Conservation (phyloP, 2,113 vertebrate genomes). For the Semicossyphus pulcher region DNA sequence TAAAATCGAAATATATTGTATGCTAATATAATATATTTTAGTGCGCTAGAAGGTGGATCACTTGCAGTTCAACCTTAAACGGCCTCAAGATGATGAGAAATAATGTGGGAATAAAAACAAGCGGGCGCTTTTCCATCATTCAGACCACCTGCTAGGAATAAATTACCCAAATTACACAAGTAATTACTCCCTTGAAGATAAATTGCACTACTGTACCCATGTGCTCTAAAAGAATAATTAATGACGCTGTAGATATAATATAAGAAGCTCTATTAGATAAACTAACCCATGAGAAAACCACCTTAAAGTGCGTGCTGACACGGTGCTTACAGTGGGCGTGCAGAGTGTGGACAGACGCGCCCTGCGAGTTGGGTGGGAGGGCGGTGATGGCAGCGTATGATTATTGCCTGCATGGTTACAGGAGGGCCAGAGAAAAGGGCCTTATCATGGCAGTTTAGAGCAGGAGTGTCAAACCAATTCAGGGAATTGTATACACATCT, state of each 20-base stretch:
- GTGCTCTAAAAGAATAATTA: constrained; percentile 32
- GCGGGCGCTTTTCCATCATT: constrained; percentile 1
- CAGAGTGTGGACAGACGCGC: constrained; percentile 61
- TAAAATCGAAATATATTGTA: neutral
- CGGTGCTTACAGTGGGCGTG: constrained; percentile 60
- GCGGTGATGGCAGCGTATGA: constrained; percentile 40
- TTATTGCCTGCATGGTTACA: constrained; percentile 5
- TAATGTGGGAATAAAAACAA: constrained; percentile 14
- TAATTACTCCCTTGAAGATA: constrained; percentile 26
- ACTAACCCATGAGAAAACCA: constrained; percentile 51
- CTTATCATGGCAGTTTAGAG: constrained; percentile 43
- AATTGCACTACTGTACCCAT: constrained; percentile 30
- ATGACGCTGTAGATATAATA: constrained; percentile 45
- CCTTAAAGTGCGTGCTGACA: constrained; percentile 52
- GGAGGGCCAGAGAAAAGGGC: constrained; percentile 23
- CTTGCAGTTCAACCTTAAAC: neutral
- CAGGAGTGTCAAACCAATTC: constrained; percentile 68
- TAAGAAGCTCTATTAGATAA: constrained; percentile 32
- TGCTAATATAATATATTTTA: neutral
- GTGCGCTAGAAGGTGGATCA: neutral
- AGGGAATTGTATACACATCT: constrained; percentile 51
- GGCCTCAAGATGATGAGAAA: neutral
- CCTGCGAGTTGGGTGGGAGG: constrained; percentile 15
- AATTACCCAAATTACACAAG: constrained; percentile 26
- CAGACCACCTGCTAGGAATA: neutral